Evolutionary conservation across 2,888 invertebrate species (phyloP), one percentile per base, ranked within the genome.

Genomic region (Steinernema hermaphroditum): DNA sequence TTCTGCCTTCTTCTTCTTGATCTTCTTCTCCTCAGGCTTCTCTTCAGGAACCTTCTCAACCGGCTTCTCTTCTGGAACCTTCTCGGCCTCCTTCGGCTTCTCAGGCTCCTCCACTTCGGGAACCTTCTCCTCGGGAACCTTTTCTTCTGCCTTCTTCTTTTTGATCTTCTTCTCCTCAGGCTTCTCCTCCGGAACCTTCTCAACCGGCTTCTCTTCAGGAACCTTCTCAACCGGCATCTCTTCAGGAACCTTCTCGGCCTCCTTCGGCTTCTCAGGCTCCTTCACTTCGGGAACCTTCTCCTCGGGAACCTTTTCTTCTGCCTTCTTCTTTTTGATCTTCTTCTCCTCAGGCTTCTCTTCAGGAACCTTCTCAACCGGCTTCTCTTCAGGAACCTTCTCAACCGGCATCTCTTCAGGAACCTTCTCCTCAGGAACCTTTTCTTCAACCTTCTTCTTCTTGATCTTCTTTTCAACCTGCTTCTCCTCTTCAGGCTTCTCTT

Each of bases 121-220:
- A 19, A 72, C 54, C 50, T 74, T 50, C n/a, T 71, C 71, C 16
- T n/a, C 72, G 4, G 37, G 57, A 14, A n/a, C 75, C 46, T 19
- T 19, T 32, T 54, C 22, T 44, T 73, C 62, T n/a, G 71, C 27
- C 44, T 73, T 32, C 41, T 37, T 54, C 29, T 70, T 50, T 19
- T 46, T 43, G 6, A n/a, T 22, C 12, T 2, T 8, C 29, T 76
- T 72, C 22, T 69, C 73, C 0, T 71, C 72, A 9, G 41, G 73
- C 19, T 29, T 29, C 49, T 71, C 32, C 71, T 49, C 19, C 49
- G 9, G 9, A 19, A 49, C 6, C 49, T 49, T 49, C 49, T 49
- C 43, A n/a, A 8, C 41, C 19, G 24, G 54, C 19, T 32, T 62
- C 2, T 32, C 69, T 24, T 49, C 43, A 16, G 22, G 22, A n/a